Percentiles rank a stretch among this genome's conserved stretches.
Conservation (phyloP, 1,140 invertebrate species). For the Brachionus sp. region DNA sequence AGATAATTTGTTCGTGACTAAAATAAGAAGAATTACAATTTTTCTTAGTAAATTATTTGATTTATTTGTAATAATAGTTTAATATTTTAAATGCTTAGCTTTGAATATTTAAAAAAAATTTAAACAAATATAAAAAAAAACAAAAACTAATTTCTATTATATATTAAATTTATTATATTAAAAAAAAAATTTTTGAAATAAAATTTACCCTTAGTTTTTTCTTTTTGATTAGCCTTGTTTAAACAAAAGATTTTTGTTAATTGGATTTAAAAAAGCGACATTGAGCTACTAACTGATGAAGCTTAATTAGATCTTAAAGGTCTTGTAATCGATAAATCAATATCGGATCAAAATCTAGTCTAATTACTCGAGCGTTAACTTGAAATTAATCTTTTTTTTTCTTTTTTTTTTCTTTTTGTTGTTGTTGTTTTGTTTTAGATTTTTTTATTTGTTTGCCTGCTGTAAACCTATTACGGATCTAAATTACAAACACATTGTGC, state of each 20-base stretch:
- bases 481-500: constrained; percentile 32
- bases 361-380: constrained; percentile 38
- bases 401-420: neutral
- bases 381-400: constrained; percentile 2
- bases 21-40: too few relatives aligned
- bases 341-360: neutral
- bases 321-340: constrained; percentile 16
- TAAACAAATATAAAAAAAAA: too few relatives aligned
- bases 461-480: neutral
- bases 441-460: neutral
- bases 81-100: too few relatives aligned
- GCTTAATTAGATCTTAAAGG: neutral
- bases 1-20: neutral
- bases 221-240: neutral
- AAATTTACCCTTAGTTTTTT: too few relatives aligned
- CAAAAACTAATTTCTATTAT: too few relatives aligned
- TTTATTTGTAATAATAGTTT: too few relatives aligned
- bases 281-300: neutral
- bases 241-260: neutral
- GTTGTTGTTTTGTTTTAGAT: neutral
- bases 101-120: too few relatives aligned
- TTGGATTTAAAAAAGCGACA: neutral
- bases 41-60: too few relatives aligned
- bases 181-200: too few relatives aligned
- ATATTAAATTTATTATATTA: too few relatives aligned